phyloP scores from a whole-genome alignment of 2,113 vertebrate genomes.

The Dicaeum eximium region DNA sequence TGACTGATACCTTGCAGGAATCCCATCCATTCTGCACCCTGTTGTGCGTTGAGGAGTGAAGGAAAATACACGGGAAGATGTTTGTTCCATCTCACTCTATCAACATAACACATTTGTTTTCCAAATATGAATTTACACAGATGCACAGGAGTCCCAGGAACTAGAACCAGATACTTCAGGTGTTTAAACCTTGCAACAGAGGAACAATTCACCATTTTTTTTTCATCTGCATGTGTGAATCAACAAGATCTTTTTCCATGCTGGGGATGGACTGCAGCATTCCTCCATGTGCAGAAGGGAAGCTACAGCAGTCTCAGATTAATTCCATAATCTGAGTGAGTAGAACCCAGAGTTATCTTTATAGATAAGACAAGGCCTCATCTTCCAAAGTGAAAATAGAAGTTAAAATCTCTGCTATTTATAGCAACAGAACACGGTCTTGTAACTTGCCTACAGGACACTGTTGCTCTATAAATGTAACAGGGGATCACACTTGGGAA shows the following conservation, averaged over 20 bases:
- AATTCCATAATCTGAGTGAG: neutral
- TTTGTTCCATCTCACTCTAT: neutral
- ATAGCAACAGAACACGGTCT: neutral
- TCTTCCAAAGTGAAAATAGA: neutral
- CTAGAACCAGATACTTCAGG: neutral
- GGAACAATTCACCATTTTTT: neutral
- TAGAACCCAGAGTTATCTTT: neutral
- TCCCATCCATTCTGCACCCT: neutral
- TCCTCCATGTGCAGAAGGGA: neutral
- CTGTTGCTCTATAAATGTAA: neutral
- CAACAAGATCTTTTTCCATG: neutral
- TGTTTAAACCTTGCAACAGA: neutral
- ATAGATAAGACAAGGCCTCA: neutral
- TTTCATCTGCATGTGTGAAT: neutral
- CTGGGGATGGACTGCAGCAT: neutral
- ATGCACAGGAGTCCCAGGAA: neutral
- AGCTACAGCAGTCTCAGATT: neutral
- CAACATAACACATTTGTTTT: neutral
- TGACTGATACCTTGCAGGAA: neutral
- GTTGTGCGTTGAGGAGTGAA: neutral
- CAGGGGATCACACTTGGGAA: neutral
- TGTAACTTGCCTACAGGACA: neutral
- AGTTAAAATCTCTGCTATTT: neutral
- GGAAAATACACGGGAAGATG: neutral
- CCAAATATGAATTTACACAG: neutral